These are phyloP conservation scores for Deilephila elpenor DNA, from an alignment of 2,888 invertebrate genomes.

Conservation along the genomic window DNA sequence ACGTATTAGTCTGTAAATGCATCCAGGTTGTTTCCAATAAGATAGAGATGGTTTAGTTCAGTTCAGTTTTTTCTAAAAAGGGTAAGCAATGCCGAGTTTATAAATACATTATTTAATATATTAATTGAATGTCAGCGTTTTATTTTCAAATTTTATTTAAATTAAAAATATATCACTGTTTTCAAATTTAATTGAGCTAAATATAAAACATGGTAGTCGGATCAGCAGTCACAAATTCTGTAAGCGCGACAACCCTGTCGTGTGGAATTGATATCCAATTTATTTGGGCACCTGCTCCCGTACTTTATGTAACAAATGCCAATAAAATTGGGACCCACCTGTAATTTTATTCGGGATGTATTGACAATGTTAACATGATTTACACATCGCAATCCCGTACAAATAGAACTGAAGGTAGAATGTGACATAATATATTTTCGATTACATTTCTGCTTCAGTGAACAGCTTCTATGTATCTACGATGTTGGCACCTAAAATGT, in stretches of 20 bases:
- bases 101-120: no score
- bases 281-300: slow-evolving; percentile 51
- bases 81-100: no score
- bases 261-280: slow-evolving; percentile 52
- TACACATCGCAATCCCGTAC: neutral
- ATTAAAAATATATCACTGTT: neutral
- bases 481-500: no score
- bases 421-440: neutral
- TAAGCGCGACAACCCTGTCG: slow-evolving; percentile 20
- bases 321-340: slow-evolving; percentile 4
- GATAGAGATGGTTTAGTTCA: no score
- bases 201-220: neutral
- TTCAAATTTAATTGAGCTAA: neutral
- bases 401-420: neutral
- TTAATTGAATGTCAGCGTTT: no score
- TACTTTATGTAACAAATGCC: slow-evolving; percentile 14
- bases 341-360: neutral
- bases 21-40: no score
- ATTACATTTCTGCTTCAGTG: no score
- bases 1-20: no score
- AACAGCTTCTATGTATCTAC: neutral
- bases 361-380: neutral
- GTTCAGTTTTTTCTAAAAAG: no score
- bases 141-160: no score
- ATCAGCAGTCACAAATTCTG: neutral